Evolutionary conservation across 2,888 invertebrate species (phyloP), one percentile per base, ranked within the genome.

Genomic region (Amphipoea oculea): DNA sequence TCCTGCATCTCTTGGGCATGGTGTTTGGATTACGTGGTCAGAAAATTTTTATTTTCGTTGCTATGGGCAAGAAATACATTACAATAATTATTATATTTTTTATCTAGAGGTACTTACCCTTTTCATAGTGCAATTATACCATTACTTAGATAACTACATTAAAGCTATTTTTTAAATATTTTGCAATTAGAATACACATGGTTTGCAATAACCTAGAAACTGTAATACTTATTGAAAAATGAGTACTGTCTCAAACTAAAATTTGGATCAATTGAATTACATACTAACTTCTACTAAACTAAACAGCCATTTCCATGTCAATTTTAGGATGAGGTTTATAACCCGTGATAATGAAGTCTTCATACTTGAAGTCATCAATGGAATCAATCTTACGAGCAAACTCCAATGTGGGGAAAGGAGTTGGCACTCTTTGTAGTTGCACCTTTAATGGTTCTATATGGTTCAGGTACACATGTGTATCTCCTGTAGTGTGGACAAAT

Each of bases 401-500:
- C 76, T 97, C 96, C 73, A 99, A 95, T 81, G 97, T 98, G 0
- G 99, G 99, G 93, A 99, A 99, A 17, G 98, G 97, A 74, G 97
- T 97, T 1, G 99, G 99, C 76, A 96, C 96, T 74, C 99, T 97
- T 90, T 97, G 94, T 42, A 99, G 90, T 95, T 99, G 99, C 89
- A 98, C 97, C 91, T 98, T 97, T 1, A 99, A 95, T 0, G 99
- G 98, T 76, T 98, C 98, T 45, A 99, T 96, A 93, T 99, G 99
- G 93, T 99, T 99, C 17, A 98, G 94, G 93, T 99, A 99, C 1
- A 99, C 98, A 96, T 99, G 99, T 65, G 99, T 98, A 95, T 99
- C 99, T 20, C 99, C 99, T 87, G 99, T 97, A 0, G 99, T 98
- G 94, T 99, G 99, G 3, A 99, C 97, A 93, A 99, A 99, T 86